These are phyloP conservation scores for Peucedramus taeniatus DNA, from an alignment of 2,113 vertebrate genomes.

Conservation along the genomic window DNA sequence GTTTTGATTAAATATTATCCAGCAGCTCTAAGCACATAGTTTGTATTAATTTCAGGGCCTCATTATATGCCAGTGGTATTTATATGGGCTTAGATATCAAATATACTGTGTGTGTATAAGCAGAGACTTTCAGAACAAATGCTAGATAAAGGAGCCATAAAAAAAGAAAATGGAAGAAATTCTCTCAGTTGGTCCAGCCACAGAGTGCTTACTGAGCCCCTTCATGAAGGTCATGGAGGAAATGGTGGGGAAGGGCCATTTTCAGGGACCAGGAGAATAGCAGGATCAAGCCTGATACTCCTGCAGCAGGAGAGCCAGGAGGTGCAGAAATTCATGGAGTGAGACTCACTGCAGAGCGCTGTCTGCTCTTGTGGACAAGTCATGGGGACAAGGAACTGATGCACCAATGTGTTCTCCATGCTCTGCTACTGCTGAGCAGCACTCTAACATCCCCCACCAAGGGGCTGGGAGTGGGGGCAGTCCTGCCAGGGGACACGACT, in stretches of 20 bases:
- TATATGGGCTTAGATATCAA: conserved; percentile 34
- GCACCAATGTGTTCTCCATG: neutral
- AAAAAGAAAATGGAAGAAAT: neutral
- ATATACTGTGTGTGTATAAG: conserved; percentile 5
- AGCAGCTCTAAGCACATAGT: neutral
- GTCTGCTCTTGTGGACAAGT: neutral
- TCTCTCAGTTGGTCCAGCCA: neutral
- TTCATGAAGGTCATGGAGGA: neutral
- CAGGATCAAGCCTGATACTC: neutral
- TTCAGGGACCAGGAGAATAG: neutral
- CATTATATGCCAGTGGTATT: neutral
- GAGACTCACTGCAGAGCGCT: neutral
- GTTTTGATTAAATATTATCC: conserved; percentile 45
- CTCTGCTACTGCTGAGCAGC: neutral
- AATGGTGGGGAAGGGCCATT: neutral
- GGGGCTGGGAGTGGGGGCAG: neutral
- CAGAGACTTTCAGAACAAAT: neutral
- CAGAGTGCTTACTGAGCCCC: neutral
- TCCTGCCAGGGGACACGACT: neutral
- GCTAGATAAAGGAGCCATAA: neutral
- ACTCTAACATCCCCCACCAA: no score
- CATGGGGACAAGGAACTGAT: neutral
- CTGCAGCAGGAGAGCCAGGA: neutral
- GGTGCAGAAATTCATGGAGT: neutral
- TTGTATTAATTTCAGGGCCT: conserved; percentile 23